Percentiles rank a stretch among this genome's conserved stretches.
Evolutionary conservation across 2,797 vertebrate genomes (phyloP).

Genomic region (Pempheris klunzingeri): DNA sequence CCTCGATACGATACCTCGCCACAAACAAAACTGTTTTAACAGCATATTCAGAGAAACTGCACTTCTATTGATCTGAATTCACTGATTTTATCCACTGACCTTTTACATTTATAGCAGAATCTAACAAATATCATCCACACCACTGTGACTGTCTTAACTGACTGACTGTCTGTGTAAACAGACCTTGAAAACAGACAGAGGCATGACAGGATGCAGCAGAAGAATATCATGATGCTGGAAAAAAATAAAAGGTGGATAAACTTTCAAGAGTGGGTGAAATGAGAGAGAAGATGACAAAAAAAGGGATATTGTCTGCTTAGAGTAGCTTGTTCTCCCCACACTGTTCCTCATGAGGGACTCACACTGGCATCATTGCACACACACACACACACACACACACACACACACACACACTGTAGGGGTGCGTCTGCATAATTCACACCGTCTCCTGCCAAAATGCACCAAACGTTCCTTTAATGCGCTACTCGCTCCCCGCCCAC

Average conservation of each 20-base stretch:
- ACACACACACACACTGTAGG: slow-evolving; percentile 60
- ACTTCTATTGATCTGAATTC: slow-evolving; percentile 9
- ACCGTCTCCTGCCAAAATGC: slow-evolving; percentile 77
- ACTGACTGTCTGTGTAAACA: too few relatives aligned
- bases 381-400: slow-evolving; percentile 32
- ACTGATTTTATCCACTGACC: neutral
- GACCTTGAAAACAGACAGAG: slow-evolving; percentile 14
- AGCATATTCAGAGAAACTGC: slow-evolving; percentile 11
- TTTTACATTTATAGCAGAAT: slow-evolving; percentile 2
- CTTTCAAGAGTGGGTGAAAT: slow-evolving; percentile 2
- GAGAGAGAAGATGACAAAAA: slow-evolving; percentile 8
- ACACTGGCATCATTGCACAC: slow-evolving; percentile 46
- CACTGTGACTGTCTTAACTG: neutral
- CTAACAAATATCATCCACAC: neutral
- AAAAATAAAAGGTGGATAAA: slow-evolving; percentile 23
- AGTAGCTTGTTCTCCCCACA: slow-evolving; percentile 47
- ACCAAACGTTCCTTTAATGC: slow-evolving; percentile 77
- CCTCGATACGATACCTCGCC: slow-evolving; percentile 1
- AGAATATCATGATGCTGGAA: neutral
- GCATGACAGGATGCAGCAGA: neutral
- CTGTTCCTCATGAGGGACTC: slow-evolving; percentile 42
- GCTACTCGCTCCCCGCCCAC: slow-evolving; percentile 69
- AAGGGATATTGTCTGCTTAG: slow-evolving; percentile 24
- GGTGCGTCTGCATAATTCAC: slow-evolving; percentile 80
- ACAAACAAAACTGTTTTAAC: slow-evolving; percentile 14